These are phyloP conservation scores for Uria aalge DNA, from an alignment of 2,113 vertebrate genomes.

Conservation along the genomic window DNA sequence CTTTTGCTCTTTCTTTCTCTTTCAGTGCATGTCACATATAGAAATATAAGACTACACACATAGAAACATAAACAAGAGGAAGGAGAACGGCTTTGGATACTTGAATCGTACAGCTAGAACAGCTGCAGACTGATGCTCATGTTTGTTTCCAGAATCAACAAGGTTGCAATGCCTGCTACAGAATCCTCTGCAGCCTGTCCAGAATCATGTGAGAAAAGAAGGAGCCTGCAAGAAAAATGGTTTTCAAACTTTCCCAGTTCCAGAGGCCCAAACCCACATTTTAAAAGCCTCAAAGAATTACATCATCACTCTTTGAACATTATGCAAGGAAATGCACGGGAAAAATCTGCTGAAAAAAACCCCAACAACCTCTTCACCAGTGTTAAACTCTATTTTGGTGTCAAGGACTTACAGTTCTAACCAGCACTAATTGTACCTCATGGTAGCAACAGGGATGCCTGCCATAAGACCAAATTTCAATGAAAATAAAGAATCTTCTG, in stretches of 20 bases:
- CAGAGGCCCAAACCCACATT: not conserved
- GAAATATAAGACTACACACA: not conserved
- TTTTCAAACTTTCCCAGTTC: not conserved
- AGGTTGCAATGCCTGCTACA: not conserved
- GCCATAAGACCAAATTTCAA: not conserved
- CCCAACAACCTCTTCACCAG: not conserved
- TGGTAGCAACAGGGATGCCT: not conserved
- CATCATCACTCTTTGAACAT: not conserved
- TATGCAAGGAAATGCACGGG: not conserved
- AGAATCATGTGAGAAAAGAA: not conserved
- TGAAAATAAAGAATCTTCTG: not conserved
- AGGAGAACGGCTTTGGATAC: not conserved
- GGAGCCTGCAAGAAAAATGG: fast-evolving
- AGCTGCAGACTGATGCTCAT: not conserved
- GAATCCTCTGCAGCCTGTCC: not conserved
- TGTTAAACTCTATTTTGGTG: not conserved
- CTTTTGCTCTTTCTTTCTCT: not conserved
- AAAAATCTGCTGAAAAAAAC: not conserved
- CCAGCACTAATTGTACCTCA: not conserved
- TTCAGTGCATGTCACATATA: not conserved
- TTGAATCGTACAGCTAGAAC: not conserved
- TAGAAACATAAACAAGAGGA: not conserved
- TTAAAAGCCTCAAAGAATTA: not conserved
- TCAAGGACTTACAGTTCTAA: not conserved
- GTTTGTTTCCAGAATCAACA: not conserved